Evolutionary conservation across 2,797 vertebrate genomes (phyloP), one percentile per base, ranked within the genome.

Genomic region (Hippopotamyrus pictus): DNA sequence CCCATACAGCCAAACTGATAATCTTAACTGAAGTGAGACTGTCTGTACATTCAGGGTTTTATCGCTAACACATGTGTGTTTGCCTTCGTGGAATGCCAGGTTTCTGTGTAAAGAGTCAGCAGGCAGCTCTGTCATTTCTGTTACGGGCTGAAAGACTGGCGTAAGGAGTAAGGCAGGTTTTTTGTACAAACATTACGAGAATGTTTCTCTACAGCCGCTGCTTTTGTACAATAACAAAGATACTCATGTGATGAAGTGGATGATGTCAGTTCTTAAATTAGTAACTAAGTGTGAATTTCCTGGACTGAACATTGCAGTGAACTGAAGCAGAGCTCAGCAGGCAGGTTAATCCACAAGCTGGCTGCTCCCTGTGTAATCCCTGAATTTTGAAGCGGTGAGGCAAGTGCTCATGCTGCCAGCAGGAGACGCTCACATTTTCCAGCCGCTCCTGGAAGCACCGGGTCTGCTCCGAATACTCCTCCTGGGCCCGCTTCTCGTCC

Each of bases 401-500:
- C 5, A 5, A 3, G 3, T 25, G 46, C 79, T 46, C 41, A 37
- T 17, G 14, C 22, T 6, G 50, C 53, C 11, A 5, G 7, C 17
- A 3, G n/a, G 57, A 51, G 9, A 19, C 25, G 93, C 96, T 96
- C 92, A 97, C 96, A 1, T 92, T 93, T 17, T 91, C 91, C 84
- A 96, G 95, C 92, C 96, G 94, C 76, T 96, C 95, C 51, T 91
- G 33, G 87, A 97, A 94, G 3, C 57, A 91, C 90, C 93, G 94
- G 1, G 85, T 92, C 82, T 94, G 93, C 86, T 96, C 94, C 8
- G 65, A 65, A 92, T 95, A 93, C 73, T 96, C 93, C 89, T 92
- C 88, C 91, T 93, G 90, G 37, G 91, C 90, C 82, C 51, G 93
- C 33, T 50, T 92, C 92, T 94, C 95, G 92, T 94, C 93, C 92